phyloP scores from a whole-genome alignment of 2,888 invertebrate genomes.

The Tetheella fluctuosa region DNA sequence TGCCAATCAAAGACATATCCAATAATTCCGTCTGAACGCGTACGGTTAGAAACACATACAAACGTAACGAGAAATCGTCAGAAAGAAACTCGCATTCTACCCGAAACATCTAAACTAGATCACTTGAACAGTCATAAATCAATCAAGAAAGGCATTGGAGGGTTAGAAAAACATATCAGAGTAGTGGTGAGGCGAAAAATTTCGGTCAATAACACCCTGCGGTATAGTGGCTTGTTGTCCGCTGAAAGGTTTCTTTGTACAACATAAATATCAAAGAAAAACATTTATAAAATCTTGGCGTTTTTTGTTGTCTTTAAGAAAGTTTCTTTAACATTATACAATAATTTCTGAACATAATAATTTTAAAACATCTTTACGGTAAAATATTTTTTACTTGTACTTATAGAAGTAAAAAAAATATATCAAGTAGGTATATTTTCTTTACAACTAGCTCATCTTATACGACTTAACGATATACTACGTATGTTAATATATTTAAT shows the following conservation, averaged over 20 bases:
- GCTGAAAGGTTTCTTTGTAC: conserved; percentile 39
- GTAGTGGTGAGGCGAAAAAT: conserved; percentile 49
- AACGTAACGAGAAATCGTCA: conserved; percentile 16
- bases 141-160: conserved; percentile 50
- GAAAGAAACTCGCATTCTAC: conserved; percentile 30
- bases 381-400: no score
- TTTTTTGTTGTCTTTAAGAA: conserved; percentile 9
- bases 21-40: conserved; percentile 34
- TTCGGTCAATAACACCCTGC: conserved; percentile 41
- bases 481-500: no score
- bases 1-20: conserved; percentile 27
- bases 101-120: conserved; percentile 61
- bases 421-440: no score
- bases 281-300: conserved; percentile 16
- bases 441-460: no score
- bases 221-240: conserved; percentile 33
- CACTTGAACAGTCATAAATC: conserved; percentile 59
- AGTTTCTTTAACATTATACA: no score
- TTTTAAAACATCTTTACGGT: no score
- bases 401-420: no score
- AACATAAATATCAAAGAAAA: conserved; percentile 25
- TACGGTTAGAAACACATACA: conserved; percentile 12
- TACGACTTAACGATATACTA: no score
- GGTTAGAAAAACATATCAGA: conserved; percentile 53
- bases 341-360: no score